These are phyloP conservation scores for Campoletis sonorensis DNA, from an alignment of 1,140 invertebrate genomes.

Conservation along the genomic window DNA sequence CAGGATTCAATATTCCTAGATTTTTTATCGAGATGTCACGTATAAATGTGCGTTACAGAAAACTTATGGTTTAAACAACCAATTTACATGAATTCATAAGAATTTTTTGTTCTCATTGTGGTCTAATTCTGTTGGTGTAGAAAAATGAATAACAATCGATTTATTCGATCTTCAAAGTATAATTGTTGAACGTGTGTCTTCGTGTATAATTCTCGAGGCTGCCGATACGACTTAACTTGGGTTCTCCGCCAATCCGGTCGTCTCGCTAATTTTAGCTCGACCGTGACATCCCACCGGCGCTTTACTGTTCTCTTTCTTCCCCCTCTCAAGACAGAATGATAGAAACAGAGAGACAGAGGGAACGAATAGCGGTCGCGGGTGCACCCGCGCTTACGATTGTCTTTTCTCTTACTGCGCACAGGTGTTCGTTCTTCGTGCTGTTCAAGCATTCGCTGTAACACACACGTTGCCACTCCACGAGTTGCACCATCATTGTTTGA, in stretches of 20 bases:
- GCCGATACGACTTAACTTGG: not conserved
- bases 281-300: slow-evolving; percentile 66
- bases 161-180: slow-evolving; percentile 7
- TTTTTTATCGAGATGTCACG: not conserved
- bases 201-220: slow-evolving; percentile 24
- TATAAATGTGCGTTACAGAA: no score
- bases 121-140: not conserved
- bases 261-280: slow-evolving; percentile 71
- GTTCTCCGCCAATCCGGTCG: slow-evolving; percentile 57
- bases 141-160: slow-evolving; percentile 18
- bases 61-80: not conserved
- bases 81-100: not conserved
- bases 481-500: not conserved
- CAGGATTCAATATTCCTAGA: not conserved
- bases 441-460: not conserved
- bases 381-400: slow-evolving; percentile 56
- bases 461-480: not conserved
- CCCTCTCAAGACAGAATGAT: not conserved
- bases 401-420: slow-evolving; percentile 37
- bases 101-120: not conserved
- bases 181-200: slow-evolving; percentile 14
- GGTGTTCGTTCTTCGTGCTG: slow-evolving; percentile 28
- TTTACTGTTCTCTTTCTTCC: slow-evolving; percentile 42
- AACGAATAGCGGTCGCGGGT: slow-evolving; percentile 9
- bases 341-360: not conserved